phyloP scores from a whole-genome alignment of 2,888 invertebrate genomes.

The Ethmia dodecea region DNA sequence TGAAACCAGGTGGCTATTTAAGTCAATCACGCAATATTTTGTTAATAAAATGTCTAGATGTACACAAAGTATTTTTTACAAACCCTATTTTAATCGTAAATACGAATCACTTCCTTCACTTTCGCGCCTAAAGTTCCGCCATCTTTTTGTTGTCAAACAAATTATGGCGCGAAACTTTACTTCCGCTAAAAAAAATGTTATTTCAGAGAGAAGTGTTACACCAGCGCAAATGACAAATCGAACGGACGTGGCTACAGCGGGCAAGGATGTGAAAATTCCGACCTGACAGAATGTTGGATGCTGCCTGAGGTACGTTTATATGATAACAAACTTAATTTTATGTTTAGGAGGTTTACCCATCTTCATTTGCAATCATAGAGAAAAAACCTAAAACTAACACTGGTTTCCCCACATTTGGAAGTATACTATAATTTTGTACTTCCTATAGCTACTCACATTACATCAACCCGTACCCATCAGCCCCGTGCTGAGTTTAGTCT shows the following conservation, averaged over 20 bases:
- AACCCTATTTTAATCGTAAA: not conserved
- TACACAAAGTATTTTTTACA: too few species aligned
- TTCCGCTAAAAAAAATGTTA: conserved; percentile 12
- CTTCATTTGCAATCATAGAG: too few species aligned
- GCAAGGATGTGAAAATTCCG: conserved; percentile 58
- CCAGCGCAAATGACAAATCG: conserved; percentile 47
- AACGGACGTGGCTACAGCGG: conserved; percentile 50
- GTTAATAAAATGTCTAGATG: too few species aligned
- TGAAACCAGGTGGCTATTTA: conserved; percentile 51
- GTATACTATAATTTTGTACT: too few species aligned
- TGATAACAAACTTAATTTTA: too few species aligned
- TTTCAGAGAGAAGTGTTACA: conserved; percentile 66
- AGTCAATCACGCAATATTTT: too few species aligned
- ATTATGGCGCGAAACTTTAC: conserved; percentile 3
- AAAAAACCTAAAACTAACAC: too few species aligned
- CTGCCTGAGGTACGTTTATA: conserved; percentile 63
- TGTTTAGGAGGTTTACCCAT: too few species aligned
- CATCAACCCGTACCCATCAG: too few species aligned
- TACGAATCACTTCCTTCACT: not conserved
- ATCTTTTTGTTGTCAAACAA: not conserved
- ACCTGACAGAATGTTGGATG: conserved; percentile 80
- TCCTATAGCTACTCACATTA: too few species aligned
- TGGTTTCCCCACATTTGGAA: too few species aligned
- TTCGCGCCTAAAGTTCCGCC: conserved; percentile 8
- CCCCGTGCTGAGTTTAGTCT: too few species aligned